Evolutionary conservation across 2,888 invertebrate species (phyloP), one percentile per base, ranked within the genome.

Genomic region (Troides aeacus): DNA sequence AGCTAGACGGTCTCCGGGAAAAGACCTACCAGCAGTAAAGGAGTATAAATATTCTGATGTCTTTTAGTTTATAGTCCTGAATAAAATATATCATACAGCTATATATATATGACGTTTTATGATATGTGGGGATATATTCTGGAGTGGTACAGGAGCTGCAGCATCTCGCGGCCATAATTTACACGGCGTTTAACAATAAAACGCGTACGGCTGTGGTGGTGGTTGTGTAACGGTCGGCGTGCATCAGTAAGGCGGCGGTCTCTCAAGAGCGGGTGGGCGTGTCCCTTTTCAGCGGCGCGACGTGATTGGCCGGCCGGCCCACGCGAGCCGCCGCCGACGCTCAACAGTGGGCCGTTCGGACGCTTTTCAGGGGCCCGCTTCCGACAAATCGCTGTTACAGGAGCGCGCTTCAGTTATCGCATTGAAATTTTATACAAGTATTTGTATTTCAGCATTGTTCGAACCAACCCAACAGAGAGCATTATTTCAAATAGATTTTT

Each of bases 241-340:
- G 66, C 66, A 66, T 85, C 81, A 81, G 75, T 76, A 76, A 76
- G 77, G 80, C 77, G 82, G 83, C 80, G 80, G 81, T 88, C 88
- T 82, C 90, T 91, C 77, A 84, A 86, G 73, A 92, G 92, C 86
- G 92, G 87, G 85, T 90, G 85, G 92, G 91, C 91, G 92, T 90
- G 87, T 78, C 86, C 76, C 91, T 91, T 84, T 90, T 88, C 86
- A 92, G 90, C 81, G 89, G 73, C 72, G 83, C 75, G 72, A 78
- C 76, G 74, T 77, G 71, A 90, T 90, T 89, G 90, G 90, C 69
- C 78, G 82, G 53, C 30, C 30, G 30, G 70, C 64, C 78, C 76
- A 86, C 84, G 85, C 78, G 85, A 78, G 73, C 81, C 83, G 81
- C 76, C 79, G 82, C 79, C 83, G 65, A 65, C 81, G 86, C 91